Conservation (phyloP, 1,140 invertebrate genomes). For the Globodera rostochiensis region DNA sequence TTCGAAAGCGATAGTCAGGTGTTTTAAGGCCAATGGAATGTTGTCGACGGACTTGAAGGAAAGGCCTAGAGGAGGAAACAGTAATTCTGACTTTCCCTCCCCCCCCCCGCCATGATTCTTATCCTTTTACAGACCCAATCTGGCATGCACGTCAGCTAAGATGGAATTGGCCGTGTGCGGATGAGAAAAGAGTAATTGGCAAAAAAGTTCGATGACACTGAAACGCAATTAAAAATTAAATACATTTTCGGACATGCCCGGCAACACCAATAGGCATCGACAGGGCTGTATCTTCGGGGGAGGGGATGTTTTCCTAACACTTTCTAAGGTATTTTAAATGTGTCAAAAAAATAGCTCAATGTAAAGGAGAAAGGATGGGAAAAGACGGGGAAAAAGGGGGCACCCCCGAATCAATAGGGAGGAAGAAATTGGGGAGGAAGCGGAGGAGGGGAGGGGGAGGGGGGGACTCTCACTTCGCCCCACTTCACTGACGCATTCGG, state of each 20-base stretch:
- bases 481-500: background rate
- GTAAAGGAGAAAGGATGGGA: slow-evolving; percentile 11
- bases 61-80: slow-evolving; percentile 30
- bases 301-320: background rate
- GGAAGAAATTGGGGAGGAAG: background rate
- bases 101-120: background rate
- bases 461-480: background rate
- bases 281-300: background rate
- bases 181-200: slow-evolving; percentile 41
- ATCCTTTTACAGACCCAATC: slow-evolving; percentile 14
- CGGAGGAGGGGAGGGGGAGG: no score
- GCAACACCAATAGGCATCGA: no score
- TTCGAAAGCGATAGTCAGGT: slow-evolving; percentile 39
- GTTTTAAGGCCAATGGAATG: slow-evolving; percentile 44
- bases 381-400: background rate
- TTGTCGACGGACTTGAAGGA: slow-evolving; percentile 44
- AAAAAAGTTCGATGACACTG: slow-evolving; percentile 44
- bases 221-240: slow-evolving; percentile 25
- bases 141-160: slow-evolving; percentile 30
- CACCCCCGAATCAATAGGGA: background rate
- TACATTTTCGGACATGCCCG: no score
- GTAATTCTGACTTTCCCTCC: background rate
- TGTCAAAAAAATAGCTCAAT: background rate
- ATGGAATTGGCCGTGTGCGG: slow-evolving; percentile 32
- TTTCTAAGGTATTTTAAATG: background rate